Percentiles rank a stretch among this genome's conserved stretches.
Conservation (phyloP, 1,140 invertebrate species). For the Physella acuta region DNA sequence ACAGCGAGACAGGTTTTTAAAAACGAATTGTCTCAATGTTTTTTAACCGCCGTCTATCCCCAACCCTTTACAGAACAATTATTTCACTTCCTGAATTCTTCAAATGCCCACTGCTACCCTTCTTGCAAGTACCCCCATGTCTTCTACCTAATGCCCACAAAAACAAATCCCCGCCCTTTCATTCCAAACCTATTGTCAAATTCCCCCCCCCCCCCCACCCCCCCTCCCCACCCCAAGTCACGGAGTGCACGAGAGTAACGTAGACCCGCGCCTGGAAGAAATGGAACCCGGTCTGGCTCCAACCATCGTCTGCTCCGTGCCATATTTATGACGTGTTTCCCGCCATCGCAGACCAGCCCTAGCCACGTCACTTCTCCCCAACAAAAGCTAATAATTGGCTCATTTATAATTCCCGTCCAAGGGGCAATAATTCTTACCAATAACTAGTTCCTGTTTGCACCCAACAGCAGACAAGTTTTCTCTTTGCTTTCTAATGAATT, state of each 20-base stretch:
- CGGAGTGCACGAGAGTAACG: slow-evolving; percentile 9
- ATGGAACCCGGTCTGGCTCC: slow-evolving; percentile 17
- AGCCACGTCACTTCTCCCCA: not conserved
- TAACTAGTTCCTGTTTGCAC: not conserved
- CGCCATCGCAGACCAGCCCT: not conserved
- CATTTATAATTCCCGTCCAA: slow-evolving; percentile 18
- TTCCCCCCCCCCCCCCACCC: slow-evolving; percentile 13
- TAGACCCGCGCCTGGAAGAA: not conserved
- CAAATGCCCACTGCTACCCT: no score
- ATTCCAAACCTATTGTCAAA: not conserved
- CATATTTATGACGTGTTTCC: slow-evolving; percentile 15
- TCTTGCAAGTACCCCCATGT: no score
- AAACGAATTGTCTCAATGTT: no score
- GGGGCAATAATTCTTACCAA: slow-evolving; percentile 5
- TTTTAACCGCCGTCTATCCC: no score
- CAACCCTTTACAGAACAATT: no score
- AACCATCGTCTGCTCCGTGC: slow-evolving; percentile 4
- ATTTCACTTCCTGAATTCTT: no score
- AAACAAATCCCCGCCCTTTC: no score
- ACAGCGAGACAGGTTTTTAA: no score
- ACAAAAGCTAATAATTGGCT: slow-evolving; percentile 19
- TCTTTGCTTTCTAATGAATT: slow-evolving; percentile 1
- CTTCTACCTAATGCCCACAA: no score
- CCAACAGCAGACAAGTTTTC: not conserved
- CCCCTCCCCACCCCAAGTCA: slow-evolving; percentile 1